phyloP scores from a whole-genome alignment of 2,113 vertebrate species.

The Pseudolaguvia tuberculata region DNA sequence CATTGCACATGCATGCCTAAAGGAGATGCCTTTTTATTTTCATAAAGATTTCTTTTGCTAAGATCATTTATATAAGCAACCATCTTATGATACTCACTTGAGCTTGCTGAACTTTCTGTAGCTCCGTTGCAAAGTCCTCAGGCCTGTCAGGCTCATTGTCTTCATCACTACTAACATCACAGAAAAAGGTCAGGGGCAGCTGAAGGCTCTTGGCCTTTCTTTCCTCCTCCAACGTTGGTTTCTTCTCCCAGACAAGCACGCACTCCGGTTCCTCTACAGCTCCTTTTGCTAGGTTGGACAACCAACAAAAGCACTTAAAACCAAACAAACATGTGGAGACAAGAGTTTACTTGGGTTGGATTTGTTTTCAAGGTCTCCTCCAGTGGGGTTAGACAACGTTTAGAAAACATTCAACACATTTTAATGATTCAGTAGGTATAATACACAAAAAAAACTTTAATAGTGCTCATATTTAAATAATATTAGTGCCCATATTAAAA shows the following conservation, averaged over 20 bases:
- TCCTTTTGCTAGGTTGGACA: background rate
- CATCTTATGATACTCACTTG: constrained; percentile 64
- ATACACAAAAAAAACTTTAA: too few species aligned
- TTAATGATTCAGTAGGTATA: too few species aligned
- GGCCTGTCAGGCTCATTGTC: constrained; percentile 73
- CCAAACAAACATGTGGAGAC: too few species aligned
- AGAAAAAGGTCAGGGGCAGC: constrained; percentile 79
- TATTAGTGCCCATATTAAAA: too few species aligned
- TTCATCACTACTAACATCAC: constrained; percentile 71
- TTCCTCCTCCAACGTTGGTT: constrained; percentile 75
- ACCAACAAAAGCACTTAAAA: background rate
- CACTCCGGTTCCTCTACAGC: constrained; percentile 64
- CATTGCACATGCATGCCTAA: too few species aligned
- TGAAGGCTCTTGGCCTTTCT: constrained; percentile 72
- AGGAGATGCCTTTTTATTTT: too few species aligned
- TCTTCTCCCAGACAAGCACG: constrained; percentile 78
- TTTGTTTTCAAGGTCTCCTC: background rate
- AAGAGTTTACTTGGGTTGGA: background rate
- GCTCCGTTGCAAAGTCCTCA: constrained; percentile 76
- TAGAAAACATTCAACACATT: background rate
- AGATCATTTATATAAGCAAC: too few species aligned
- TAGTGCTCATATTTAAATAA: too few species aligned
- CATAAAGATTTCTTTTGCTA: too few species aligned
- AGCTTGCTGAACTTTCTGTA: constrained; percentile 69
- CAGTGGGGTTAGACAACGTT: background rate